phyloP scores from a whole-genome alignment of 2,113 vertebrate genomes.

The Bos javanicus region DNA sequence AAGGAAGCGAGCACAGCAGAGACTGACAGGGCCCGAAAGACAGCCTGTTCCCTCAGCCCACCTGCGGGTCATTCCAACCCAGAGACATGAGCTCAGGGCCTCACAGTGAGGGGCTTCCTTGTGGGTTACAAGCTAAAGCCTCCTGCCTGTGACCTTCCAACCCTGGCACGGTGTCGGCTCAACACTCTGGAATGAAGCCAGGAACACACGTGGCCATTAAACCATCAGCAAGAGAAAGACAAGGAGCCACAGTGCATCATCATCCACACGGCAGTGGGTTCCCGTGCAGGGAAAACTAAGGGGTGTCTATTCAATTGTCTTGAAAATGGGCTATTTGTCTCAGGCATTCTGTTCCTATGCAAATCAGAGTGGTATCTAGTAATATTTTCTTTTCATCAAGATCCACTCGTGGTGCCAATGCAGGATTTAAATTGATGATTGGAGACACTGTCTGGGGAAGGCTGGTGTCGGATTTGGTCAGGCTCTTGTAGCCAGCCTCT shows the following conservation, averaged over 20 bases:
- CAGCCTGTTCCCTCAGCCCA: not conserved
- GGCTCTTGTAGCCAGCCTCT: not conserved
- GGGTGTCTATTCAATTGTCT: not conserved
- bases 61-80: not conserved
- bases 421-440: not conserved
- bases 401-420: not conserved
- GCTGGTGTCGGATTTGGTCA: not conserved
- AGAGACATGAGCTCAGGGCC: not conserved
- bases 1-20: not conserved
- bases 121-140: not conserved
- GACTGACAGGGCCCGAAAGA: not conserved
- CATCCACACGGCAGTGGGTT: fast-evolving
- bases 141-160: not conserved
- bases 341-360: not conserved
- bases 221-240: not conserved
- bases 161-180: not conserved
- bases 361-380: not conserved
- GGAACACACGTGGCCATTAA: not conserved
- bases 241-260: fast-evolving
- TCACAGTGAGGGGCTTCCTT: not conserved
- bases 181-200: not conserved
- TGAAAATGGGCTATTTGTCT: not conserved
- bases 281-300: not conserved
- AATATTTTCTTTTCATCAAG: not conserved
- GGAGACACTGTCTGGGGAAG: not conserved